phyloP scores from a whole-genome alignment of 2,113 vertebrate species.

The Plectropomus leopardus region DNA sequence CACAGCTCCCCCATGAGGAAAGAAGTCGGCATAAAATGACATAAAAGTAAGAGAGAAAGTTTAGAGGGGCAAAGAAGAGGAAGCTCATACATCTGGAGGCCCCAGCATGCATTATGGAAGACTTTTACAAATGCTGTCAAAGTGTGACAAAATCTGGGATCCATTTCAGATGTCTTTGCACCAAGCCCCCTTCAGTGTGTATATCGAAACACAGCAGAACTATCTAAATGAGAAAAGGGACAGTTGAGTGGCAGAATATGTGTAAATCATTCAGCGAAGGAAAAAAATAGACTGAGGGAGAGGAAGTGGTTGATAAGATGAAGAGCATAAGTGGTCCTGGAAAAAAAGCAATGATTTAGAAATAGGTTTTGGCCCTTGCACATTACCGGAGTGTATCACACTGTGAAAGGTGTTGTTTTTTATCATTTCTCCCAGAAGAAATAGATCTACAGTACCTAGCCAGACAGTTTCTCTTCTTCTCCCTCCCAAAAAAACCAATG shows the following conservation, averaged over 20 bases:
- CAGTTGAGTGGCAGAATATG: constrained; percentile 29
- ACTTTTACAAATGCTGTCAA: constrained; percentile 29
- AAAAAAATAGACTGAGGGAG: constrained; percentile 18
- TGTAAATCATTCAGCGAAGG: constrained; percentile 39
- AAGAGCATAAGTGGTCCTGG: constrained; percentile 29
- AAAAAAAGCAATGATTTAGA: constrained; percentile 56
- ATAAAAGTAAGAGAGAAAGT: constrained; percentile 38
- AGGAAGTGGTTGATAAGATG: constrained; percentile 49
- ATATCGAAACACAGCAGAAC: constrained; percentile 28
- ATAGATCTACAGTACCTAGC: constrained; percentile 49
- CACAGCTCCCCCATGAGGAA: constrained; percentile 62
- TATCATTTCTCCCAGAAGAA: constrained; percentile 52
- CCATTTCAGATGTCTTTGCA: constrained; percentile 45
- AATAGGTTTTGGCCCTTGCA: constrained; percentile 42
- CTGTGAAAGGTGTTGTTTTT: constrained; percentile 42
- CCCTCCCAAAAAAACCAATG: constrained; percentile 35
- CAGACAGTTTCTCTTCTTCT: constrained; percentile 48
- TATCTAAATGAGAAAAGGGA: constrained; percentile 35
- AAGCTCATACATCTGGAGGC: constrained; percentile 1
- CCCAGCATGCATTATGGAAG: constrained; percentile 39
- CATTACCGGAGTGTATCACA: constrained; percentile 42
- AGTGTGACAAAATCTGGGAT: constrained; percentile 45
- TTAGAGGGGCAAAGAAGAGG: constrained; percentile 29
- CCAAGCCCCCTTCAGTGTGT: constrained; percentile 3
- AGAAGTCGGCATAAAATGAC: constrained; percentile 15